These are phyloP conservation scores for Hylyphantes graminicola DNA, from an alignment of 1,140 invertebrate species.

Conservation along the genomic window DNA sequence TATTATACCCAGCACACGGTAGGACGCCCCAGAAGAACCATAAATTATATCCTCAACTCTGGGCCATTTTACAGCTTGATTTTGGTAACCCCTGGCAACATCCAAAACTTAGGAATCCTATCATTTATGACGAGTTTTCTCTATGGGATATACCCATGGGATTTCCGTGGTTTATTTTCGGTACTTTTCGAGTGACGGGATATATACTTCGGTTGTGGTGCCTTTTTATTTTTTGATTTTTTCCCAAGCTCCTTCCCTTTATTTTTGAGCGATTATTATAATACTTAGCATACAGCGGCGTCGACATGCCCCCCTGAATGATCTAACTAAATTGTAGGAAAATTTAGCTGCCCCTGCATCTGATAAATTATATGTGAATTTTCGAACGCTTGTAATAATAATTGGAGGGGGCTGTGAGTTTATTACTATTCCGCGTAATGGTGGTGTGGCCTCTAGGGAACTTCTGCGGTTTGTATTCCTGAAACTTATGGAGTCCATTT, in stretches of 20 bases:
- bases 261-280: slow-evolving; percentile 48
- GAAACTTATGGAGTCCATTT: slow-evolving; percentile 50
- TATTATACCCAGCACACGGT: slow-evolving; percentile 25
- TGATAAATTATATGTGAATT: slow-evolving; percentile 58
- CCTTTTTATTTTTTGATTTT: slow-evolving; percentile 11
- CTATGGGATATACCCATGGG: slow-evolving; percentile 35
- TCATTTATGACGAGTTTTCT: slow-evolving; percentile 48
- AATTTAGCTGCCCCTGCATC: slow-evolving; percentile 32
- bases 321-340: slow-evolving; percentile 52
- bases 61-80: slow-evolving; percentile 54
- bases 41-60: slow-evolving; percentile 53
- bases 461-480: not conserved
- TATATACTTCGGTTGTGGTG: slow-evolving; percentile 25
- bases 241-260: slow-evolving; percentile 28
- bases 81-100: slow-evolving; percentile 53
- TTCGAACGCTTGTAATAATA: slow-evolving; percentile 55
- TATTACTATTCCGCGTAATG: slow-evolving; percentile 52
- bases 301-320: slow-evolving; percentile 35
- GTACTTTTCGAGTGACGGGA: slow-evolving; percentile 48
- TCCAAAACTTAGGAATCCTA: slow-evolving; percentile 54
- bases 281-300: slow-evolving; percentile 52
- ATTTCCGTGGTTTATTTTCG: slow-evolving; percentile 44
- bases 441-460: slow-evolving; percentile 21
- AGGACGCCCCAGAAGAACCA: slow-evolving; percentile 33
- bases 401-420: slow-evolving; percentile 37